Conservation (phyloP, 2,797 vertebrate species). For the Phrynocephalus forsythii region DNA sequence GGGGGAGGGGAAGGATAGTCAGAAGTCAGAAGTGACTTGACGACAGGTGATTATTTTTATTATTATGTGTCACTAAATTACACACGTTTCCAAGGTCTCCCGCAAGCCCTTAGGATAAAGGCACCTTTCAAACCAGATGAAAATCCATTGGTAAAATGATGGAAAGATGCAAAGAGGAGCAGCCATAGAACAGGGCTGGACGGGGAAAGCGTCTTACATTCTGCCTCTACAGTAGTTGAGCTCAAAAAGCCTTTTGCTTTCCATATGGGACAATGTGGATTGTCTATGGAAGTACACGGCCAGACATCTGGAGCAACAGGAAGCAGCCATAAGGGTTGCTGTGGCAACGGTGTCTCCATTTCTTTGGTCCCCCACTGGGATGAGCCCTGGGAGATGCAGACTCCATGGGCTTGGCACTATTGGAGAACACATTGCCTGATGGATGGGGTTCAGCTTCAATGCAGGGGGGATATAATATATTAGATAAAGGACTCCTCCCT, state of each 20-base stretch:
- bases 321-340: constrained; percentile 49
- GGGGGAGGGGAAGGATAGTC: too few species aligned
- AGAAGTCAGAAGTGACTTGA: background rate
- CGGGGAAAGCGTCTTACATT: background rate
- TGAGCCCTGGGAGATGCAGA: constrained; percentile 28
- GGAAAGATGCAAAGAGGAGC: background rate
- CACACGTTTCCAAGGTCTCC: background rate
- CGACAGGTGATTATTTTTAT: background rate
- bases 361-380: constrained; percentile 26
- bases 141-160: accelerated
- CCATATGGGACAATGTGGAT: constrained; percentile 63
- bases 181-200: accelerated
- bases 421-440: constrained; percentile 42
- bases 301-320: constrained; percentile 68
- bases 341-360: constrained; percentile 51
- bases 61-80: background rate
- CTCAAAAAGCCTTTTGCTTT: constrained; percentile 29
- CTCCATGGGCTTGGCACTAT: constrained; percentile 7
- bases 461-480: constrained; percentile 49
- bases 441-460: constrained; percentile 47
- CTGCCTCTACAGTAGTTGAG: background rate
- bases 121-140: too few species aligned
- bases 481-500: constrained; percentile 29
- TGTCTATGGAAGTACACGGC: constrained; percentile 56
- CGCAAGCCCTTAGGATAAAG: background rate